These are phyloP conservation scores for Drosophila cognata DNA, from an alignment of 2,888 invertebrate species.

Conservation along the genomic window DNA sequence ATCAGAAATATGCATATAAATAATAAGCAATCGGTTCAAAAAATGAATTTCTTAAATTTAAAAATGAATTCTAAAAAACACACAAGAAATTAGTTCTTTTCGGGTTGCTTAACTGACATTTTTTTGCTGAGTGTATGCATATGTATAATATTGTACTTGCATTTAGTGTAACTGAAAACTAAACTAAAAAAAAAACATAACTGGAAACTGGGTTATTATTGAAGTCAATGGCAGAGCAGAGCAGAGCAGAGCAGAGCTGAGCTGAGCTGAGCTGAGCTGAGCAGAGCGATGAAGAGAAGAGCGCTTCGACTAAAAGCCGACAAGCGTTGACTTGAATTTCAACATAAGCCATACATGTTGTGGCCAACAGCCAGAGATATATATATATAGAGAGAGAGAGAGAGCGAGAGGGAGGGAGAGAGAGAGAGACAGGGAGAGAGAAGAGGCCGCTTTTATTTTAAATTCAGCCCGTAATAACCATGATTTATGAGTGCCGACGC, in stretches of 20 bases:
- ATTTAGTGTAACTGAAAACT: slow-evolving; percentile 25
- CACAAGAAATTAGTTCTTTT: background rate
- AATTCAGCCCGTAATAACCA: slow-evolving; percentile 52
- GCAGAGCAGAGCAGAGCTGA: background rate
- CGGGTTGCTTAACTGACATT: background rate
- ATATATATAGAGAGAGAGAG: slow-evolving; percentile 2
- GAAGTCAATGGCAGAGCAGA: slow-evolving; percentile 38
- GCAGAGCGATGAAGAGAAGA: background rate
- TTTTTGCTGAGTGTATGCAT: slow-evolving; percentile 4
- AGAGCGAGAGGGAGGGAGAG: slow-evolving; percentile 13
- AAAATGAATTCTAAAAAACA: background rate
- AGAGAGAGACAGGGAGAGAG: slow-evolving; percentile 11
- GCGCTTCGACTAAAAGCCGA: slow-evolving; percentile 28
- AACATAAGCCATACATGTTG: slow-evolving; percentile 58
- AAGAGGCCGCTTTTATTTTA: slow-evolving; percentile 39
- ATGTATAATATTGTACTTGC: slow-evolving; percentile 12
- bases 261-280: background rate
- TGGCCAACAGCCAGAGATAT: slow-evolving; percentile 18
- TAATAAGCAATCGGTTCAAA: background rate
- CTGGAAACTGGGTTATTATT: slow-evolving; percentile 55
- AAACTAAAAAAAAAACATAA: background rate
- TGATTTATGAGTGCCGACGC: slow-evolving; percentile 62
- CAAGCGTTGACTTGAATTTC: slow-evolving; percentile 61
- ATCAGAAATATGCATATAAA: background rate
- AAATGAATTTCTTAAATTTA: background rate